Conservation (phyloP, 2,797 vertebrate genomes). For the Gastrophryne carolinensis region DNA sequence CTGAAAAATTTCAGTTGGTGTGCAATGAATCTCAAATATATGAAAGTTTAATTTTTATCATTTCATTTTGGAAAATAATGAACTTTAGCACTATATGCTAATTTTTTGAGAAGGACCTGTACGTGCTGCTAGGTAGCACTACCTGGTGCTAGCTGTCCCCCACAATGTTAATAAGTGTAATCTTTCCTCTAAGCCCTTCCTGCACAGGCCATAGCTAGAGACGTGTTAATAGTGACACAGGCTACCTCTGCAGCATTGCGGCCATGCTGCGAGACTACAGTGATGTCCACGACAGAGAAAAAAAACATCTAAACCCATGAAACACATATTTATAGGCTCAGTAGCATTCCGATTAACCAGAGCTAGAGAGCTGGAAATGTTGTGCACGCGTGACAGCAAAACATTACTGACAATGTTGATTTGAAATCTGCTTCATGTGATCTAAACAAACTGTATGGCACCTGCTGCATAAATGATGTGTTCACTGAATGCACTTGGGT, state of each 20-base stretch:
- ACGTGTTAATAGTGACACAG: constrained; percentile 2
- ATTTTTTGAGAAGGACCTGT: too few relatives aligned
- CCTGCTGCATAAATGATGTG: too few relatives aligned
- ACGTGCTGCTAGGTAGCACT: too few relatives aligned
- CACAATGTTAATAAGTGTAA: constrained; percentile 1
- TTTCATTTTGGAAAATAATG: too few relatives aligned
- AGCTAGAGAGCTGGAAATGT: neutral
- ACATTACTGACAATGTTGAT: neutral
- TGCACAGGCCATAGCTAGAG: too few relatives aligned
- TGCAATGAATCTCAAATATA: too few relatives aligned
- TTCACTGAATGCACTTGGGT: neutral
- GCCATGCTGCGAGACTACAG: neutral
- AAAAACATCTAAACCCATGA: neutral
- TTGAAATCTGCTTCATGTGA: neutral
- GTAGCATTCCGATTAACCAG: neutral
- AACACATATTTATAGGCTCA: neutral
- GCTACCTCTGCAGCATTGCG: neutral
- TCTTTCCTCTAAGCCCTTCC: neutral
- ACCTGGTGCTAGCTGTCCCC: too few relatives aligned
- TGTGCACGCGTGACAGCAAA: neutral
- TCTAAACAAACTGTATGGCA: neutral
- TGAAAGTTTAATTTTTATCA: too few relatives aligned
- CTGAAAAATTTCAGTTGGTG: too few relatives aligned
- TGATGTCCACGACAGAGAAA: neutral
- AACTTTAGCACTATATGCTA: too few relatives aligned